Evolutionary conservation across 2,113 vertebrate genomes (phyloP), one percentile per base, ranked within the genome.

Genomic region (Cygnus atratus): DNA sequence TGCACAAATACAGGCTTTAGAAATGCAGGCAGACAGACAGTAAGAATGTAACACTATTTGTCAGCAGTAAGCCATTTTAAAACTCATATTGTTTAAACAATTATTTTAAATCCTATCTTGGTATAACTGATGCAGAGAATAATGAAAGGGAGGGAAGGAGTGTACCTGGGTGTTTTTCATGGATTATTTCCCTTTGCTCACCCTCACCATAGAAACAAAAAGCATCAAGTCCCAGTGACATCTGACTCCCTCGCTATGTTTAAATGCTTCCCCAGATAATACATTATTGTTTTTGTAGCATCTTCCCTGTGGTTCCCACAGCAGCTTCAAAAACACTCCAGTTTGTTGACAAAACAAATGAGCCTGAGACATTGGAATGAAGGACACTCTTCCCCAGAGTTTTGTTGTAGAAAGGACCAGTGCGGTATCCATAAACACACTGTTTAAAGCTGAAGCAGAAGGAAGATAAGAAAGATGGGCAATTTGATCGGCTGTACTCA

Each of bases 311-410:
- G 35, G 62, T 81, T 95, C 67, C 71, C 93, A 87, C 55, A 84
- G 77, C 2, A 3, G 68, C 76, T 75, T 92, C 71, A 84, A 89
- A 93, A 93, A 4, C 29, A 19, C 72, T 48, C 65, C 9, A 33
- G 71, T 90, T 82, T 96, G 93, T 88, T 96, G 93, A 93, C 88
- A 90, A 95, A 97, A 93, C 71, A 95, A 94, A 94, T 84, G 75
- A 94, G 37, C n/a, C 46, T 29, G 48, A 91, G 92, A 79, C 81
- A 41, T 25, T 33, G 26, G 2, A 11, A 90, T 1, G 37, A 87
- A 96, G 88, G 84, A 88, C 66, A 88, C 11, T 7, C 65, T 78
- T 92, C 79, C 78, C 66, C 59, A 41, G 90, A 84, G 79, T 81
- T 92, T 91, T 81, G 48, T 10, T 37, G 37, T 33, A 63, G 73